A percentile compares a stretch with the other conserved stretches of the same genome.
phyloP scores from a whole-genome alignment of 1,140 invertebrate species.

The Drosophila arawakana region DNA sequence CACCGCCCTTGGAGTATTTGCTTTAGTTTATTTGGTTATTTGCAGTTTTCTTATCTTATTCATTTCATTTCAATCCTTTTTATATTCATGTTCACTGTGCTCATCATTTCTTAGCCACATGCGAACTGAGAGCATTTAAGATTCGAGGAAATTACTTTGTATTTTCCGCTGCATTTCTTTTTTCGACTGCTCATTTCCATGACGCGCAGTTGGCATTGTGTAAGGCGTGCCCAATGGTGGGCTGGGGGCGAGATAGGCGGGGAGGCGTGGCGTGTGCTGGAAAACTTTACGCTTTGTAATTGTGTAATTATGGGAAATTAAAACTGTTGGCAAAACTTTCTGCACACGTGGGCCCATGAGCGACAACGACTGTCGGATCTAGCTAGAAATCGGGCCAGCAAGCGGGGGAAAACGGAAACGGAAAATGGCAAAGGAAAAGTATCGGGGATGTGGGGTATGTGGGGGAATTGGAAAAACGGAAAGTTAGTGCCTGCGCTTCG shows the following conservation, averaged over 20 bases:
- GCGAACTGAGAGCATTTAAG: constrained; percentile 9
- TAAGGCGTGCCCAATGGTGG: constrained; percentile 40
- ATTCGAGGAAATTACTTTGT: background rate
- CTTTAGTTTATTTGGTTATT: too few species aligned
- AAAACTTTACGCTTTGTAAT: constrained; percentile 83
- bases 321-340: constrained; percentile 82
- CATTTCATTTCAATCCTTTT: too few species aligned
- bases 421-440: background rate
- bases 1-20: too few species aligned
- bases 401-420: background rate
- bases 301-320: constrained; percentile 83
- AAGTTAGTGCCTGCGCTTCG: constrained; percentile 50
- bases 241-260: background rate
- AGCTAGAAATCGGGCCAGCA: background rate
- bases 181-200: constrained; percentile 78
- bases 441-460: too few species aligned
- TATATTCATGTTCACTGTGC: too few species aligned
- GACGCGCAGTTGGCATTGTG: constrained; percentile 78
- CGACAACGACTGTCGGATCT: constrained; percentile 36
- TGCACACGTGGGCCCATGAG: constrained; percentile 72
- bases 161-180: constrained; percentile 31
- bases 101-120: background rate
- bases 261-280: constrained; percentile 74
- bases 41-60: too few species aligned
- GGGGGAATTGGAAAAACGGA: constrained; percentile 17